Evolutionary conservation across 2,113 vertebrate genomes (phyloP), one percentile per base, ranked within the genome.

Genomic region (Silurus meridionalis): DNA sequence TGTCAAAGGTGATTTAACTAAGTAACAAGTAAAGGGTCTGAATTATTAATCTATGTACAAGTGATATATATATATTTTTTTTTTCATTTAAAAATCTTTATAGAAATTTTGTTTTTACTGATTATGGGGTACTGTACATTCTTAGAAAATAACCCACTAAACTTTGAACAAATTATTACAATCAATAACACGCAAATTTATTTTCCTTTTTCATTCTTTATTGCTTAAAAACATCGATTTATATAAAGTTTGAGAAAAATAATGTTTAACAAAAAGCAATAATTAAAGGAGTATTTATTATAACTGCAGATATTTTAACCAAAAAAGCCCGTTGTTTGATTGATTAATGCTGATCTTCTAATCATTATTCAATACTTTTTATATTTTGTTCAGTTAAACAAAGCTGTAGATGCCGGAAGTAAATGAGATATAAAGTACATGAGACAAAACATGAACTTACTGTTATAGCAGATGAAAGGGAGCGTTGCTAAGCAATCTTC

Each of bases 391-490:
- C n/a, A 66, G 13, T 11, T 66, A 11, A 13, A 66, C 37, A 37
- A 66, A 25, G n/a, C 64, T 66, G 64, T 11, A 25, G n/a, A 66
- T 10, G 25, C 3, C n/a, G 11, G n/a, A 1, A 66, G n/a, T 25
- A 25, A 25, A 66, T 4, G 64, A 66, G 64, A 1, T 25, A 10
- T 25, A 66, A 25, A 66, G 10, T 23, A 66, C n/a, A 75, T 21
- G 11, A 37, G 6, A 78, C 50, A 74, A 80, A 50, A 37, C 37
- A 46, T 11, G 15, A 67, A 74, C 87, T 66, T 7, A 88, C 87
- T 81, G 25, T 13, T 79, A 57, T 23, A 82, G 78, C 87, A 88
- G 83, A 88, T 19, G 63, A 86, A 86, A 14, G 82, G 77, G 0
- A 89, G 11, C 21, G 11, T 28, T 25, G 8, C 5, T 48, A 82